Evolutionary conservation across 2,888 invertebrate species (phyloP).

Genomic region (Silvanus unidentatus): DNA sequence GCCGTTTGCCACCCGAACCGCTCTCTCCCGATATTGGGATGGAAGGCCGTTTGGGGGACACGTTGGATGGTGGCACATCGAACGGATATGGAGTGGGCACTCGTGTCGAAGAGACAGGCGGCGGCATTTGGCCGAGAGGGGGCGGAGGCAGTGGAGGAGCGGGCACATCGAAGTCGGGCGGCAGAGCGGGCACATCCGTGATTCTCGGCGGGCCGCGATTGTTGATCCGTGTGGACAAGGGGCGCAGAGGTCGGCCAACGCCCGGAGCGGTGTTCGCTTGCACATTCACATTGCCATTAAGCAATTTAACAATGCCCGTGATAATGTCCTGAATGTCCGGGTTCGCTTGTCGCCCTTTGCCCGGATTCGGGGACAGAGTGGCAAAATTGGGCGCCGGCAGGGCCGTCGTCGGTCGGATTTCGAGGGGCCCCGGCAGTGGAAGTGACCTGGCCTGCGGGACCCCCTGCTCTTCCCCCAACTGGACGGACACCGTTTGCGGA

Average conservation of each 20-base stretch:
- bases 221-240: constrained; percentile 74
- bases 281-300: constrained; percentile 85
- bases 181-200: constrained; percentile 66
- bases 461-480: constrained; percentile 71
- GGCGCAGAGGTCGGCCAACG: constrained; percentile 58
- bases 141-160: constrained; percentile 47
- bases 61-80: constrained; percentile 59
- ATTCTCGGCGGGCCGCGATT: constrained; percentile 85
- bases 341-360: constrained; percentile 53
- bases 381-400: constrained; percentile 50
- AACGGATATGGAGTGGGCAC: constrained; percentile 70
- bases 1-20: constrained; percentile 56
- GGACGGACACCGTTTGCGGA: constrained; percentile 31
- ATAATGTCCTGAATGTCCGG: constrained; percentile 87
- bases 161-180: constrained; percentile 60
- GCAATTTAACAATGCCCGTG: constrained; percentile 78
- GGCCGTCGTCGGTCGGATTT: constrained; percentile 46
- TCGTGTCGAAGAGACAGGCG: constrained; percentile 49
- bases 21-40: constrained; percentile 64
- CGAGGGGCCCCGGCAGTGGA: constrained; percentile 61
- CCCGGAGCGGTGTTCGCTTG: constrained; percentile 64
- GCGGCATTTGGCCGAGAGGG: constrained; percentile 45
- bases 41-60: constrained; percentile 52
- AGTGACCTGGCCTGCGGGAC: constrained; percentile 66
- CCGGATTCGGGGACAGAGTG: constrained; percentile 46